Evolutionary conservation across 2,797 vertebrate species (phyloP), one percentile per base, ranked within the genome.

Genomic region (Oryzias sinensis): DNA sequence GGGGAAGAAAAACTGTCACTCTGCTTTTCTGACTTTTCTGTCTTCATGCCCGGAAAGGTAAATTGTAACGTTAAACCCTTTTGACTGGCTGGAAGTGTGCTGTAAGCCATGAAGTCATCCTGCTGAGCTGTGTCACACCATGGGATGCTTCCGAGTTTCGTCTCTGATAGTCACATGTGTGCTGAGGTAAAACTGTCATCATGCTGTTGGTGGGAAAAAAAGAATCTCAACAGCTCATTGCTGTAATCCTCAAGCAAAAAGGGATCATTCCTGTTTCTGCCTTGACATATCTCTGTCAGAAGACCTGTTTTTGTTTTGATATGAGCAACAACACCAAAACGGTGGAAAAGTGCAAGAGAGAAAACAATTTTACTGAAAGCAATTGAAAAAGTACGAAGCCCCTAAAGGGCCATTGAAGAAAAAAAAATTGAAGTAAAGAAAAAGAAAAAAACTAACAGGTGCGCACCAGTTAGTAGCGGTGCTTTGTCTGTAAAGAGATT

Each of bases 211-310:
- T 53, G 15, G 20, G 20, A 22, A 22, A 29, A 51, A 14, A 49
- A 25, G 56, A 64, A 52, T 5, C 40, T 47, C 13, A 51, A 6
- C 48, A 42, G 45, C 22, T 59, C n/a, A 2, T 27, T 15, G 47
- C 47, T 62, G 59, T 56, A 53, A 58, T 27, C 29, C 41, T 51
- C 50, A 33, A 43, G 50, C n/a, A 24, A 43, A 22, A 65, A 18
- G 48, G 37, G 50, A 24, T 54, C 53, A 47, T 65, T 83, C 51
- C 48, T 68, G 44, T 68, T 76, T 68, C 56, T 80, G 42, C 69
- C 62, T 40, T 14, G 0, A 44, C 17, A 25, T 69, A 42, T 62
- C 53, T 46, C 25, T 60, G 50, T 62, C 65, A 56, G 52, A 71
- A 45, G 27, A 29, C 6, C 29, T 51, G 46, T 14, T 72, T 57